Base-by-base conservation (phyloP, 1,140 invertebrate species). In the Micrasema minimum region DNA sequence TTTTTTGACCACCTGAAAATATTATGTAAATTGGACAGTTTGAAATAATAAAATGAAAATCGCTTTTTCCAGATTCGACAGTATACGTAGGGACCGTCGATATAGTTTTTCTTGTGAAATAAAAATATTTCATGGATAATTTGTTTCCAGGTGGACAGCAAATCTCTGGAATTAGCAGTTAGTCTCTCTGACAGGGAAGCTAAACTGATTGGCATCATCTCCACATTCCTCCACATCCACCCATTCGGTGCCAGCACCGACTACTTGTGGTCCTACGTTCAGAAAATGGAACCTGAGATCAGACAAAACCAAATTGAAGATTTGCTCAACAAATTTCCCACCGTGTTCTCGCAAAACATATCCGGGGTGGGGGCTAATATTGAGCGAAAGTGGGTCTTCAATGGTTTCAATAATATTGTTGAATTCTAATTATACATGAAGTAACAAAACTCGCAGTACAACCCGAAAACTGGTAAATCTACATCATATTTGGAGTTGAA, bases 191-290 rank as follows among this genome's bases (percentile, higher is more conserved):
- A 75, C 26, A 81, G 83, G 51, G 90, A 91, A 76, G 90, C 90
- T 0, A 89, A 88, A 77, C 80, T 91, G n/a, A 89, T 91, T 71
- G 92, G 93, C 71, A 83, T 96, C 41, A 89, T 94, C 51, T 90
- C 92, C 14, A 91, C 92, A 38, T 96, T 94, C 83, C 86, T 96
- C 31, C 91, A 95, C 78, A 91, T 96, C 46, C 94, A 96, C 85
- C 94, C 94, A 0, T 92, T 93, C 78, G 94, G 94, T 45, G 93
- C 93, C 1, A 92, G 91, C 66, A 86, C 93, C 2, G 93, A 94
- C 79, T 93, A 93, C 77, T 88, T 96, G 74, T 93, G 91, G 88
- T 94, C 90, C 3, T 95, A 94, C 81, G 85, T 95, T 55, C 90
- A 90, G 79, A 92, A 92, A 83, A 85, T 93, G 66, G 88, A 91